Base-by-base conservation (phyloP, 2,797 vertebrate genomes). In the Aphelocoma californica region DNA sequence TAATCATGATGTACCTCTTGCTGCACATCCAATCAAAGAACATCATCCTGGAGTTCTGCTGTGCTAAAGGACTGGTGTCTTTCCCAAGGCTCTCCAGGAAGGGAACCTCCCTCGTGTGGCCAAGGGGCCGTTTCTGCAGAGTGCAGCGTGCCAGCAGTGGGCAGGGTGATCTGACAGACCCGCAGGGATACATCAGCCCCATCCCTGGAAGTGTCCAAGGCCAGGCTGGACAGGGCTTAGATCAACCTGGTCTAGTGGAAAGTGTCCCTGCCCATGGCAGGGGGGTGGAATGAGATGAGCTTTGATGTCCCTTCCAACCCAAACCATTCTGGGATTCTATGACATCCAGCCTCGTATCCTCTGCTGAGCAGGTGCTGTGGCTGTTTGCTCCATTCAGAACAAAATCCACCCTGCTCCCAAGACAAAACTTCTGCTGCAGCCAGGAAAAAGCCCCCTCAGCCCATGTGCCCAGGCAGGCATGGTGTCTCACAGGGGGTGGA, bases 31-130 rank as follows among this genome's bases (percentile, higher is more conserved):
- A 18, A 18, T 10, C 47, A n/a, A 61, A 47, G 70, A 54, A 42
- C 66, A 81, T 10, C 25, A 18, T 20, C 51, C 8, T 0, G 6
- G 9, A 29, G 54, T 51, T 78, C 58, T 38, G 90, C 38, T 4
- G 61, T 6, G 34, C 83, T 57, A 8, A 36, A 18, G n/a, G 20
- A 34, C 24, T 3, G 29, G 4, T 48, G 81, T 51, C 54, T 78
- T 28, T 86, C 78, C 83, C 54, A 10, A 7, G 26, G 67, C 31
- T 56, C 53, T 10, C 14, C 0, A 34, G 74, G 79, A 26, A 38
- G 18, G 7, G n/a, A 45, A 15, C 19, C 6, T 2, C 14, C 28
- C 36, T 20, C 0, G 0, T 0, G 2, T 9, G 61, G 62, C 70
- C 14, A 26, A 18, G 7, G 40, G 14, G 51, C 23, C 65, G 45